Evolutionary conservation across 2,888 invertebrate genomes (phyloP).

Genomic region (Mycalesis mineus): DNA sequence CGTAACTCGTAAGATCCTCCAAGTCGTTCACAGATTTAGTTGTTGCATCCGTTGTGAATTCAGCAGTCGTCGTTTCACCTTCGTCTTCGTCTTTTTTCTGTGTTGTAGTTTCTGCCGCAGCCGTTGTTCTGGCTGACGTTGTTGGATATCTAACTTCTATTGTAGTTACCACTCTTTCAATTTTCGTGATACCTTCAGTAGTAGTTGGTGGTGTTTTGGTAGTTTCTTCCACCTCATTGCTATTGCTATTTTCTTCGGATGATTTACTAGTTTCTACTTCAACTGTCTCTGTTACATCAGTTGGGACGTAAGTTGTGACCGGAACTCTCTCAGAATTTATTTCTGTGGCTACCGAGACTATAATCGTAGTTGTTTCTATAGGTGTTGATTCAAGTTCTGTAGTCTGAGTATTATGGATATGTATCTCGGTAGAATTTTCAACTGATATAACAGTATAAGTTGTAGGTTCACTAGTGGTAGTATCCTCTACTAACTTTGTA

Average conservation of each 20-base stretch:
- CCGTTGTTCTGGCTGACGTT: conserved; percentile 34
- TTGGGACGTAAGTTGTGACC: conserved; percentile 30
- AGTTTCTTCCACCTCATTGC: conserved; percentile 53
- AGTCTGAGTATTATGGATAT: conserved; percentile 22
- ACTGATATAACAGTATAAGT: conserved; percentile 23
- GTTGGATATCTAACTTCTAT: conserved; percentile 27
- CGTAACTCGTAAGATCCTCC: conserved; percentile 52
- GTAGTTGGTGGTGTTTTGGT: conserved; percentile 27
- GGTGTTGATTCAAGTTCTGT: conserved; percentile 30
- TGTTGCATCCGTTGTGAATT: conserved; percentile 43
- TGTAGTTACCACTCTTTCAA: conserved; percentile 27
- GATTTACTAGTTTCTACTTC: conserved; percentile 35
- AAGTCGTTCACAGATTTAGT: conserved; percentile 47
- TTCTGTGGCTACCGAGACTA: conserved; percentile 54
- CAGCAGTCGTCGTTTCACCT: conserved; percentile 27
- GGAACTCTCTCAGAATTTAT: conserved; percentile 48
- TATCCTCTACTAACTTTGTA: conserved; percentile 31
- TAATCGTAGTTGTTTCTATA: conserved; percentile 43
- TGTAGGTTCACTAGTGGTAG: conserved; percentile 28
- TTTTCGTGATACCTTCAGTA: conserved; percentile 29
- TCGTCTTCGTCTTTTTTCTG: not conserved
- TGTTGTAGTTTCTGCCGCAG: conserved; percentile 34
- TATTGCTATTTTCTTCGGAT: conserved; percentile 58
- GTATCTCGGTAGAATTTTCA: conserved; percentile 25
- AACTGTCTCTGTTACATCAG: conserved; percentile 46